Evolutionary conservation across 2,797 vertebrate genomes (phyloP).

Genomic region (Saguinus oedipus): DNA sequence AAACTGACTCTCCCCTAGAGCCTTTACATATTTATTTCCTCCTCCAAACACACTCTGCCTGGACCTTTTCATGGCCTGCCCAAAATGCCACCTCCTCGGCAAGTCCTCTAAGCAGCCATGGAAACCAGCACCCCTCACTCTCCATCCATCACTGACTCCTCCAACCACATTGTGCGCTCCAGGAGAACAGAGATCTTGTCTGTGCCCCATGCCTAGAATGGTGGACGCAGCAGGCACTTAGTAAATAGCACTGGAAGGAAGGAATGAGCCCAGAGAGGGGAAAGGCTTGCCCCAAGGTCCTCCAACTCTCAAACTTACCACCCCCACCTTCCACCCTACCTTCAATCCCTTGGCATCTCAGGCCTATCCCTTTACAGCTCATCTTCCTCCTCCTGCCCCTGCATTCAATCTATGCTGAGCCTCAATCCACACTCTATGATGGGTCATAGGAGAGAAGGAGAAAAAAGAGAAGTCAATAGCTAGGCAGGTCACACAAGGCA

Average conservation of each 20-base stretch:
- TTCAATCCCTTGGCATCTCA: neutral
- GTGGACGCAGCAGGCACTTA: neutral
- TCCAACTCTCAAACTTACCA: neutral
- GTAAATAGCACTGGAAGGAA: neutral
- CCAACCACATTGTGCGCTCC: accelerated
- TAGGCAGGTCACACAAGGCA: neutral
- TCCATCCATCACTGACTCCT: neutral
- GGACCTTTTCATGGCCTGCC: neutral
- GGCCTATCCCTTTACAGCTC: neutral
- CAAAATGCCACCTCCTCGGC: neutral
- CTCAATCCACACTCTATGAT: neutral
- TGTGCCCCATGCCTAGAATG: neutral
- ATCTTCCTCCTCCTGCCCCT: neutral
- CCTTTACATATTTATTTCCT: neutral
- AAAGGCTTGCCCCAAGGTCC: neutral
- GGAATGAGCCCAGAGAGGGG: neutral
- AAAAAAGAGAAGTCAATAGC: neutral
- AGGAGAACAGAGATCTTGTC: neutral
- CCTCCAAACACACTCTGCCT: neutral
- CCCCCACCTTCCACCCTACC: no score
- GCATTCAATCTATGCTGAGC: no score
- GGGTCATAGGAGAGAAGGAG: neutral
- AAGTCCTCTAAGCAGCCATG: neutral
- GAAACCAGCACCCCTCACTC: neutral
- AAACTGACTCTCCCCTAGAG: neutral